Evolutionary conservation across 2,797 vertebrate species (phyloP).

Genomic region (Sebastes taczanowskii): DNA sequence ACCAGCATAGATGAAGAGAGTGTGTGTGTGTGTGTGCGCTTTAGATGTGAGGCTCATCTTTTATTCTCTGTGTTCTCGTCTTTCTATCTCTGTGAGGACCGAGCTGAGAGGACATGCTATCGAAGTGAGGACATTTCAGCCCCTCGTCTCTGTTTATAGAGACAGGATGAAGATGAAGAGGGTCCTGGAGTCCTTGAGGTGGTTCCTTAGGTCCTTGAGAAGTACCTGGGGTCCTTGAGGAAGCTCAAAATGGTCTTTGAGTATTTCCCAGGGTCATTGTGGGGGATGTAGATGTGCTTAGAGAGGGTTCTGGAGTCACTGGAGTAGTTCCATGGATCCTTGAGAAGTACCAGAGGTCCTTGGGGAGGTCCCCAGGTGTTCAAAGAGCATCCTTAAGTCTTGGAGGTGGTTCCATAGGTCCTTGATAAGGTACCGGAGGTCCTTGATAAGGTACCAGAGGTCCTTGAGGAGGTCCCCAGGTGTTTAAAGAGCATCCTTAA

Average conservation of each 20-base stretch:
- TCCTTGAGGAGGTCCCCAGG: neutral
- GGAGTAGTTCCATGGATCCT: neutral
- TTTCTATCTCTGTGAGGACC: conserved; percentile 9
- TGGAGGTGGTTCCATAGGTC: neutral
- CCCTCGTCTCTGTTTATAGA: no score
- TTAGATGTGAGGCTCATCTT: conserved; percentile 25
- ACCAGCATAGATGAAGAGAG: conserved; percentile 20
- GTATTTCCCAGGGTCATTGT: neutral
- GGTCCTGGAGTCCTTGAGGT: neutral
- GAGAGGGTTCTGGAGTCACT: neutral
- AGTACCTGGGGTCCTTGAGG: neutral
- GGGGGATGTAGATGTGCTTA: no score
- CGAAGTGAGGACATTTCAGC: neutral
- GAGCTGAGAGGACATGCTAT: neutral
- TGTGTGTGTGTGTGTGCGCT: neutral
- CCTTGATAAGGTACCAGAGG: no score
- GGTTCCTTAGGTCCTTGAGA: neutral
- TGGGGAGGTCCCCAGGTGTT: neutral
- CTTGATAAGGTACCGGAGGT: neutral
- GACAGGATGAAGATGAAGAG: no score
- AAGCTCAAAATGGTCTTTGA: neutral
- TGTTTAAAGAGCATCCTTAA: neutral
- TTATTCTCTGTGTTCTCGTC: conserved; percentile 21
- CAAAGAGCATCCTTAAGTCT: neutral
- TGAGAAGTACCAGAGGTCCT: neutral